phyloP scores from a whole-genome alignment of 2,113 vertebrate genomes.

The Ellobius talpinus region DNA sequence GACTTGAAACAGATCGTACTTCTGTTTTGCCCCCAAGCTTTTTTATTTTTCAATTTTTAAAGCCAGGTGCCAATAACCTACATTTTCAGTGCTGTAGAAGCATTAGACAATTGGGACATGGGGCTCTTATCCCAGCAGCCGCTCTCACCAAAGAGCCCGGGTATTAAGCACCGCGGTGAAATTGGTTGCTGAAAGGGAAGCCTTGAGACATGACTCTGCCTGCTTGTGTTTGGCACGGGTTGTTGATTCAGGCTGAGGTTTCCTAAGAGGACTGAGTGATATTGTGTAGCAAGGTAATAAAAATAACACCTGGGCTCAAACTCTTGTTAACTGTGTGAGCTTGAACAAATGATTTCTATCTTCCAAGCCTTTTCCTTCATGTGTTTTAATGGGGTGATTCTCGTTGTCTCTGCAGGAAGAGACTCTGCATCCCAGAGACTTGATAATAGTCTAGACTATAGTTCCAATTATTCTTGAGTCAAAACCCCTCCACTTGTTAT shows the following conservation, averaged over 20 bases:
- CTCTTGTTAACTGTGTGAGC: background rate
- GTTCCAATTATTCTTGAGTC: background rate
- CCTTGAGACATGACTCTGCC: background rate
- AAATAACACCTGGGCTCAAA: background rate
- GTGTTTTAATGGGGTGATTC: slow-evolving; percentile 34
- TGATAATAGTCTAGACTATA: background rate
- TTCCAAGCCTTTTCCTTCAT: background rate
- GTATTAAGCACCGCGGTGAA: background rate
- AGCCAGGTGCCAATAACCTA: slow-evolving; percentile 60
- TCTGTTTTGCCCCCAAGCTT: slow-evolving; percentile 56
- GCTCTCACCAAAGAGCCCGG: background rate
- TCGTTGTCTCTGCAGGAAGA: background rate
- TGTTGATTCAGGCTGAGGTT: background rate
- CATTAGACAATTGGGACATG: slow-evolving; percentile 42
- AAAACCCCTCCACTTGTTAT: background rate
- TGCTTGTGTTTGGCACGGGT: slow-evolving; percentile 41
- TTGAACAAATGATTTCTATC: slow-evolving; percentile 29
- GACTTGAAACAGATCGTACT: slow-evolving; percentile 65
- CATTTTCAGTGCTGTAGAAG: slow-evolving; percentile 61
- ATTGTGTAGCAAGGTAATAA: slow-evolving; percentile 29
- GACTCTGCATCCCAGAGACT: background rate
- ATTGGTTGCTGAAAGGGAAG: slow-evolving; percentile 22
- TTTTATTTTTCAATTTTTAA: slow-evolving; percentile 45
- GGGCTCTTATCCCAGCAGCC: slow-evolving; percentile 21
- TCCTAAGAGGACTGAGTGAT: background rate